Conservation (phyloP, 2,113 vertebrate species). For the Oreochromis spilurus region DNA sequence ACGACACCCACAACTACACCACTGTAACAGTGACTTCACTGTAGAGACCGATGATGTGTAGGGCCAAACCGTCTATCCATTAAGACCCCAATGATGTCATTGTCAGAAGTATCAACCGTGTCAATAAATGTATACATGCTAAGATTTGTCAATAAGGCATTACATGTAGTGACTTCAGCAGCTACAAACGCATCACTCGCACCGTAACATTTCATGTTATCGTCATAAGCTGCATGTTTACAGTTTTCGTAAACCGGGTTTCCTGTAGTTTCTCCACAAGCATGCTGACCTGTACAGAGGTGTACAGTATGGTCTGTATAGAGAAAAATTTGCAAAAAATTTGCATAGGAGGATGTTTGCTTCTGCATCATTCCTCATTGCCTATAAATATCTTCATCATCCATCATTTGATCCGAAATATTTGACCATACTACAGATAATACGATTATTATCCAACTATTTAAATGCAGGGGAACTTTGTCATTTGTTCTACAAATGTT, state of each 20-base stretch:
- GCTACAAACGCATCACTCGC: neutral
- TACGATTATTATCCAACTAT: rapidly evolving
- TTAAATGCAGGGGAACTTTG: neutral
- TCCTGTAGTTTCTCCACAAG: neutral
- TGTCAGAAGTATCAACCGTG: neutral
- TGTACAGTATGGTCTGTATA: neutral
- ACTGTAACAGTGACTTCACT: neutral
- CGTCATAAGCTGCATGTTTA: neutral
- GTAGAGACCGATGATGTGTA: neutral
- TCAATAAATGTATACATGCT: neutral
- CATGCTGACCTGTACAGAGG: rapidly evolving
- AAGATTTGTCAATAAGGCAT: rapidly evolving
- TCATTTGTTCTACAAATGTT: neutral
- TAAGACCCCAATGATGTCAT: rapidly evolving
- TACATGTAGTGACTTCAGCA: neutral
- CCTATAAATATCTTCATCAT: neutral
- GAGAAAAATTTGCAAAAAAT: neutral
- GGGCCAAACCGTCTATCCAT: rapidly evolving
- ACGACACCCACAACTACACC: neutral
- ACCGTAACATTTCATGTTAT: rapidly evolving
- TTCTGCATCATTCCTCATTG: neutral
- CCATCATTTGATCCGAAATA: neutral
- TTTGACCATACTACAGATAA: neutral
- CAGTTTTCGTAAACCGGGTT: rapidly evolving
- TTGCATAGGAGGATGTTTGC: neutral